Conservation (phyloP, 2,797 vertebrate genomes). For the Parambassis ranga region DNA sequence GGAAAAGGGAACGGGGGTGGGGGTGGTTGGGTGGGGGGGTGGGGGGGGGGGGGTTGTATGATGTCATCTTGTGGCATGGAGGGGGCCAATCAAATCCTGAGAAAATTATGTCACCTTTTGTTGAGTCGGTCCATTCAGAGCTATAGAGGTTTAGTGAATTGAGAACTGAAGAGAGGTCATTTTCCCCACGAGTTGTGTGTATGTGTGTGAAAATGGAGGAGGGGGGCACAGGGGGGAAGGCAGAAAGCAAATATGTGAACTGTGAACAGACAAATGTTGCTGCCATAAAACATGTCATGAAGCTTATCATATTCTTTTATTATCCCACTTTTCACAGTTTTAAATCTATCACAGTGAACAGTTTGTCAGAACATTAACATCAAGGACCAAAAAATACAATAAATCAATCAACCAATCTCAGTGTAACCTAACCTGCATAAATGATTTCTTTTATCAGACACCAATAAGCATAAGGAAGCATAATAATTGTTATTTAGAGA, state of each 20-base stretch:
- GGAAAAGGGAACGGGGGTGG: slow-evolving; percentile 41
- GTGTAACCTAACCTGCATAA: slow-evolving; percentile 9
- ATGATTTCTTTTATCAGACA: slow-evolving; percentile 71
- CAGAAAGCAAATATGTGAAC: slow-evolving; percentile 73
- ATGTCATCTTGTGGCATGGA: slow-evolving; percentile 82
- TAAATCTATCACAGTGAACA: no score
- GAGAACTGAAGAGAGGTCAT: slow-evolving; percentile 84
- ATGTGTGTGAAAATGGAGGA: slow-evolving; percentile 67
- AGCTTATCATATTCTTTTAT: no score
- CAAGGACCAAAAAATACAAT: slow-evolving; percentile 57
- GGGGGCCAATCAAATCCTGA: slow-evolving; percentile 83
- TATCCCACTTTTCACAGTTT: no score
- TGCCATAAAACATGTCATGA: slow-evolving; percentile 86
- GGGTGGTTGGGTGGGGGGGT: slow-evolving; percentile 35
- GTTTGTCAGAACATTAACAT: slow-evolving; percentile 67
- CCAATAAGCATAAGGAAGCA: slow-evolving; percentile 66
- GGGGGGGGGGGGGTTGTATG: slow-evolving; percentile 63
- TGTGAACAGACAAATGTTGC: slow-evolving; percentile 85
- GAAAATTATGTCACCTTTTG: slow-evolving; percentile 91
- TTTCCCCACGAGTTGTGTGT: slow-evolving; percentile 67
- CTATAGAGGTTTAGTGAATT: slow-evolving; percentile 90
- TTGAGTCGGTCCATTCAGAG: slow-evolving; percentile 86
- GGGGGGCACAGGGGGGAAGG: slow-evolving; percentile 47
- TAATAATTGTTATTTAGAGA: no score
- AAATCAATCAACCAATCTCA: slow-evolving; percentile 55